Base-by-base conservation (phyloP, 2,113 vertebrate species). In the Arenaria interpres region DNA sequence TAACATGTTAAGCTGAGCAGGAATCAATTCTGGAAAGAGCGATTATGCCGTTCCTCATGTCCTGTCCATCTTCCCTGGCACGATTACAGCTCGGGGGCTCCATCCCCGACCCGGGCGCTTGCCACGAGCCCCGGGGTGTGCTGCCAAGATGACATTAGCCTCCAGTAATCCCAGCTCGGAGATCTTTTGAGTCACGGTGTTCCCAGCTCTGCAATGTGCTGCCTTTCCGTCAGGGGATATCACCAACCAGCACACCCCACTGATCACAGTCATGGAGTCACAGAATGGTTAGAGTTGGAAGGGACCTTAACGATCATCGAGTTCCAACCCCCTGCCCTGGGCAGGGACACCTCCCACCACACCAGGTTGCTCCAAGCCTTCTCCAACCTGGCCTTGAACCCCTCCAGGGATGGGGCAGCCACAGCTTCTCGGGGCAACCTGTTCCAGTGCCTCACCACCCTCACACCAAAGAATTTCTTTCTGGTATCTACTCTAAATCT, bases 91-190 rank as follows among this genome's bases (percentile, higher is more conserved):
- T 75, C 56, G 43, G 68, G 79, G 95, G 39, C 75, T 88, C 79
- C 90, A 76, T 37, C 76, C 82, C 82, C 0, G 1, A 88, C 63
- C 66, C 30, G 3, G 2, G 24, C 7, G 46, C 60, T 91, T 75
- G 72, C 86, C 80, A 67, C 43, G 16, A 89, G 74, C 60, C 83
- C 90, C 56, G 46, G 78, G 51, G 46, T 71, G 46, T 79, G 82
- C 88, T 89, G 93, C 90, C 90, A 91, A 81, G 46, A 54, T 88
- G 82, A 76, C 85, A 85, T 93, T 56, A 91, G 85, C 28, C 74
- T 79, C 45, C n/a, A 15, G 85, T 93, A 90, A 88, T 72, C 91
- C 83, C 75, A 91, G 75, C 88, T 90, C 73, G 60, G 75, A 92
- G 87, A 93, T 68, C 73, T 91, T 91, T 57, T 46, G 83, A 93